phyloP scores from a whole-genome alignment of 37 sponge, comb jelly and placozoan species.

The Beroe ovata region DNA sequence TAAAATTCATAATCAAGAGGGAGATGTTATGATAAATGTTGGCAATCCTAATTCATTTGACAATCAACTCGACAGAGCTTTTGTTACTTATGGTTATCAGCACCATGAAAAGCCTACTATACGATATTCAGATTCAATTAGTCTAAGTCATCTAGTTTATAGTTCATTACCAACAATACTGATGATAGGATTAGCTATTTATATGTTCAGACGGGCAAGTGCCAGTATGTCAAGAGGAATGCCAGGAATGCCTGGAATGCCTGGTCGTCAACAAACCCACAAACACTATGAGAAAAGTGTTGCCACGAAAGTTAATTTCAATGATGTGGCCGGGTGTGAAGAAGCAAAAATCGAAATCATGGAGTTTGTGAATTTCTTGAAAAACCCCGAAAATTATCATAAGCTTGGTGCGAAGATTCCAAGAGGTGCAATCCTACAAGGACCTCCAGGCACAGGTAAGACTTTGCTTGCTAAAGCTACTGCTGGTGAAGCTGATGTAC shows the following conservation, averaged over 20 bases:
- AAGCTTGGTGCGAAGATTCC: conserved; percentile 95
- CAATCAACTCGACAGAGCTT: background rate
- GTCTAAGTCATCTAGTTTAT: background rate
- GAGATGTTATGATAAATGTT: background rate
- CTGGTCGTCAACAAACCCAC: background rate
- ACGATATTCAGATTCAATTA: background rate
- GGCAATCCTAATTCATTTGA: background rate
- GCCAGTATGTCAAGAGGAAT: background rate
- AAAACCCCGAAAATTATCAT: conserved; percentile 88
- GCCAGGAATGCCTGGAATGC: conserved; percentile 36
- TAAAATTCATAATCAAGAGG: background rate
- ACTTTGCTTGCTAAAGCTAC: conserved; percentile 96
- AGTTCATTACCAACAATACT: background rate
- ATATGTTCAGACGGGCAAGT: background rate
- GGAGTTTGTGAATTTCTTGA: conserved; percentile 97
- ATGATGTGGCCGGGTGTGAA: conserved; percentile 97
- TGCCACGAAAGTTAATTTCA: conserved; percentile 63
- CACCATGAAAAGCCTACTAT: conserved; percentile 12
- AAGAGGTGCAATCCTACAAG: conserved; percentile 73
- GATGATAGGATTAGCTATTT: background rate
- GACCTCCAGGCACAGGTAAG: conserved; percentile 97
- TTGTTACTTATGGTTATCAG: background rate
- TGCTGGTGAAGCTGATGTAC: conserved; percentile 96
- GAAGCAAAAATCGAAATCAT: conserved; percentile 95
- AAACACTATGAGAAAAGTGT: background rate